Evolutionary conservation across 2,113 vertebrate species (phyloP).

Genomic region (Sinocyclocheilus anophthalmus): DNA sequence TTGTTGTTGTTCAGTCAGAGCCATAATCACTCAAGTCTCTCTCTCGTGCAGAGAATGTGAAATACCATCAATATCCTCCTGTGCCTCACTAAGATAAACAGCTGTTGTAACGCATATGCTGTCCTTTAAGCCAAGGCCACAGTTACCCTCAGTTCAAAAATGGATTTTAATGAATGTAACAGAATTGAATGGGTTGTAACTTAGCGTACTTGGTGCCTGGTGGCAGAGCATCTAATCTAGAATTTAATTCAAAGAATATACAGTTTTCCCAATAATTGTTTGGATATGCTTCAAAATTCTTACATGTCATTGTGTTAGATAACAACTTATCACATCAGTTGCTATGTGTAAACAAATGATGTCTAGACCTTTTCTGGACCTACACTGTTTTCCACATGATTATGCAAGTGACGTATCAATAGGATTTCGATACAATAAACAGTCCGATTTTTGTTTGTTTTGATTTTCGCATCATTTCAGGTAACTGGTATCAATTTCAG

Average conservation of each 20-base stretch:
- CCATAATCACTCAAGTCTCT: slow-evolving; percentile 22
- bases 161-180: background rate
- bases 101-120: slow-evolving; percentile 2
- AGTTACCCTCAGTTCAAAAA: background rate
- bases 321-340: background rate
- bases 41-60: slow-evolving; percentile 23
- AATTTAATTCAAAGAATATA: background rate
- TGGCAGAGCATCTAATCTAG: background rate
- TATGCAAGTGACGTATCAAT: too few species aligned
- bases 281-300: background rate
- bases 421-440: too few species aligned
- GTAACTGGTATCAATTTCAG: too few species aligned
- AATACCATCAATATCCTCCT: background rate
- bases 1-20: slow-evolving; percentile 15
- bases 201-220: too few species aligned
- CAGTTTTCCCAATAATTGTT: background rate
- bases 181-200: background rate
- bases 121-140: background rate
- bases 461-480: too few species aligned
- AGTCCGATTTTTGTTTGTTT: too few species aligned
- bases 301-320: background rate
- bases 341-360: background rate
- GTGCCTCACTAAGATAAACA: slow-evolving; percentile 9
- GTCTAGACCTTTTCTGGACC: background rate
- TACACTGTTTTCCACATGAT: too few species aligned